A percentile compares a stretch with the other conserved stretches of the same genome.
Conservation (phyloP, 1,140 invertebrate genomes). For the Psix sp. region DNA sequence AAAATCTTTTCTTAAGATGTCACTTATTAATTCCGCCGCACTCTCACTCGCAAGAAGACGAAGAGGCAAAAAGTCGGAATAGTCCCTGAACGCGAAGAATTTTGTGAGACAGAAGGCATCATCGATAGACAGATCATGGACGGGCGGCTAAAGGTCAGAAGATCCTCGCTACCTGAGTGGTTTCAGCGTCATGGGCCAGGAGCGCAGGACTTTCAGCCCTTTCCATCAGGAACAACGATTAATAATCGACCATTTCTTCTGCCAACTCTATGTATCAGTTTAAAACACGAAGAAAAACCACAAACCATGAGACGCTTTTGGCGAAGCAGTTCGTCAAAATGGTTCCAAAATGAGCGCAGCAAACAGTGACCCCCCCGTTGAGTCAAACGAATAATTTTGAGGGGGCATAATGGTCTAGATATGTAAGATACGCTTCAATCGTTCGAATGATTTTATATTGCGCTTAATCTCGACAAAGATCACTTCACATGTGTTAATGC, state of each 20-base stretch:
- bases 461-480: too few species aligned
- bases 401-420: too few species aligned
- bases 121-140: conserved; percentile 59
- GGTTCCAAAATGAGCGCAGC: too few species aligned
- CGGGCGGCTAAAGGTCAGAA: conserved; percentile 71
- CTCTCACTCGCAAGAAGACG: conserved; percentile 59
- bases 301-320: too few species aligned
- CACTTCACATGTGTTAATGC: too few species aligned
- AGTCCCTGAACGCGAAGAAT: conserved; percentile 59
- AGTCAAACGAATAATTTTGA: too few species aligned
- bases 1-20: conserved; percentile 73
- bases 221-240: conserved; percentile 64
- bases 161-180: conserved; percentile 71
- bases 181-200: conserved; percentile 51
- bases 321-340: too few species aligned
- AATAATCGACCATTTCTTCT: conserved; percentile 62
- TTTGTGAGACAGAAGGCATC: conserved; percentile 62
- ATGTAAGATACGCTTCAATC: too few species aligned
- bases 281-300: too few species aligned
- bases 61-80: conserved; percentile 67
- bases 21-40: conserved; percentile 76
- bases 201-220: conserved; percentile 53
- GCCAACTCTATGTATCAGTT: conserved; percentile 29
- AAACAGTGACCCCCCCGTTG: too few species aligned
- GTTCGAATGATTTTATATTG: too few species aligned